These are phyloP conservation scores for Heliconius sara DNA, from an alignment of 2,888 invertebrate genomes.

Conservation along the genomic window DNA sequence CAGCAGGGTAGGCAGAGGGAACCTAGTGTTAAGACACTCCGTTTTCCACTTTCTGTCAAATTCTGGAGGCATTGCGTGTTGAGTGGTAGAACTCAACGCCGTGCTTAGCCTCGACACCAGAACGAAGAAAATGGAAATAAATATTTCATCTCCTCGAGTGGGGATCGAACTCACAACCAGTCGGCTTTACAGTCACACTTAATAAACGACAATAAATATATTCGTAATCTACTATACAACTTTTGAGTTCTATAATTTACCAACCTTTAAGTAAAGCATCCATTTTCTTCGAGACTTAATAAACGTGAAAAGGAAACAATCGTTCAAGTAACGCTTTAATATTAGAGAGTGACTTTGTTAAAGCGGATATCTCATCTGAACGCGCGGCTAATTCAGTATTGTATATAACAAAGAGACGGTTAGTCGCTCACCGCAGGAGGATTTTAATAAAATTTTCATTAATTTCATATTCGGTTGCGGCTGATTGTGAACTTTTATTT, in stretches of 20 bases:
- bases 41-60: too few species aligned
- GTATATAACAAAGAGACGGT: neutral
- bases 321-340: neutral
- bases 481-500: neutral
- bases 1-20: too few species aligned
- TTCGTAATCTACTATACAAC: neutral
- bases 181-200: neutral
- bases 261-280: neutral
- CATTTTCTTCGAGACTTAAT: neutral
- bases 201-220: neutral
- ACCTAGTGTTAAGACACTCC: too few species aligned
- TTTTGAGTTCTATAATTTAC: neutral
- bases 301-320: slow-evolving; percentile 13
- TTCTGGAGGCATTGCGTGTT: too few species aligned
- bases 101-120: too few species aligned
- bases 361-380: neutral
- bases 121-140: too few species aligned
- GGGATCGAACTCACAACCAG: too few species aligned
- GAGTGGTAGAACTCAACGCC: too few species aligned
- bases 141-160: too few species aligned
- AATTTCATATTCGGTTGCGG: slow-evolving; percentile 1
- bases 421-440: slow-evolving; percentile 1
- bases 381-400: slow-evolving; percentile 8
- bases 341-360: slow-evolving; percentile 1
- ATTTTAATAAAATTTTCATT: slow-evolving; percentile 5